Base-by-base conservation (phyloP, 1,140 invertebrate species). In the Riptortus pedestris region DNA sequence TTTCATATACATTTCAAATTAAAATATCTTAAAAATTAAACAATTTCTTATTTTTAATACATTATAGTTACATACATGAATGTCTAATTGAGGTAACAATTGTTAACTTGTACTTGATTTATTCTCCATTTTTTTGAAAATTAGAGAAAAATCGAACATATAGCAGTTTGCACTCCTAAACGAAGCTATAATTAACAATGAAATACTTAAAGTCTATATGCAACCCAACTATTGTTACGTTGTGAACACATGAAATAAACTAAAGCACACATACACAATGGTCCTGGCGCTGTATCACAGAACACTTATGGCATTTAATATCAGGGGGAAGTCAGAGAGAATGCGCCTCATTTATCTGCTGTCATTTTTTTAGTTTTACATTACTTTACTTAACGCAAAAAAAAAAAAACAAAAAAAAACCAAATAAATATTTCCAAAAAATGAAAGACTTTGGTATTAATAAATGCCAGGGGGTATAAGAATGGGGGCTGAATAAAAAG, bases 401-500 rank as follows among this genome's bases (percentile, higher is more conserved):
- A n/a, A n/a, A n/a, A n/a, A n/a, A n/a, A n/a, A n/a, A n/a, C n/a
- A n/a, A n/a, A n/a, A 55, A 55, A 55, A 18, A 9, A 55, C 22
- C 51, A 24, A 57, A 52, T 64, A 57, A 33, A 45, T 43, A 38
- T 58, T 38, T 33, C 48, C 51, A 55, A 66, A 57, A 60, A 66
- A 66, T 66, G 65, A 66, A 66, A 66, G 65, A 66, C 65, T 66
- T 66, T 66, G 65, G 65, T 66, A 62, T 66, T 62, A 66, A 66
- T 45, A 62, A 66, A 66, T 62, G 60, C 65, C 65, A 66, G 60
- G 60, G 28, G 9, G 43, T 26, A 45, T 16, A 61, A 26, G 3
- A 61, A 28, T 33, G 20, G 27, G 28, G 16, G 22, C 9, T 14
- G 9, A 60, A 43, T 28, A 28, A 20, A 45, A 28, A 26, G n/a